Evolutionary conservation across 2,888 invertebrate genomes (phyloP).

Genomic region (Orthosia gracilis): DNA sequence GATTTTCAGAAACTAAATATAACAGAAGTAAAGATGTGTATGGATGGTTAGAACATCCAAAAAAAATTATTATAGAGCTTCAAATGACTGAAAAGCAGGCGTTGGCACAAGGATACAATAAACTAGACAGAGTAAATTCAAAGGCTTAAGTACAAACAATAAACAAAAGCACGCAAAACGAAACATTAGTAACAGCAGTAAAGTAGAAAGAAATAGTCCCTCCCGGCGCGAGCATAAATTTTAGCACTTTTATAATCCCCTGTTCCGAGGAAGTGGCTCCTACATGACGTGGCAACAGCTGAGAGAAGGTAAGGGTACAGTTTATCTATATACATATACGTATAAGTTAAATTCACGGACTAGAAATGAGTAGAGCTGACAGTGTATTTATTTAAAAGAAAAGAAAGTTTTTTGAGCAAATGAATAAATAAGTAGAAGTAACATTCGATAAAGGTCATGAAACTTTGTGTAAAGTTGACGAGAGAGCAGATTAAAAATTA

Average conservation of each 20-base stretch:
- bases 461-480: conserved; percentile 10
- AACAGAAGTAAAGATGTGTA: not conserved
- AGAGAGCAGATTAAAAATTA: conserved; percentile 30
- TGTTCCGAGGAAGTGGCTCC: conserved; percentile 69
- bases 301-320: conserved; percentile 56
- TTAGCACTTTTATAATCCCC: conserved; percentile 71
- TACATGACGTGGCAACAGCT: conserved; percentile 78
- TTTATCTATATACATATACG: conserved; percentile 36
- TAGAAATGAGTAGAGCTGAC: conserved; percentile 30
- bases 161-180: conserved; percentile 38
- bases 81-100: not conserved
- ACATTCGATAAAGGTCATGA: conserved; percentile 12
- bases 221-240: conserved; percentile 54
- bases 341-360: conserved; percentile 33
- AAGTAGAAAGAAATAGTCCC: conserved; percentile 53
- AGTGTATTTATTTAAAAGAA: no score
- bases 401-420: not conserved
- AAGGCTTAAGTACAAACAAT: conserved; percentile 15
- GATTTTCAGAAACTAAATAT: not conserved
- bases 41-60: not conserved
- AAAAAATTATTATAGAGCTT: not conserved
- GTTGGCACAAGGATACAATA: not conserved
- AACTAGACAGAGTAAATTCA: conserved; percentile 22
- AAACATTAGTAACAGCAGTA: conserved; percentile 28
- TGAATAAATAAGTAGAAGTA: conserved; percentile 9